Percentiles rank a stretch among this genome's conserved stretches.
These are phyloP conservation scores for Crossoptilon crossoptilon DNA, from an alignment of 2,797 vertebrate genomes.

Conservation along the genomic window DNA sequence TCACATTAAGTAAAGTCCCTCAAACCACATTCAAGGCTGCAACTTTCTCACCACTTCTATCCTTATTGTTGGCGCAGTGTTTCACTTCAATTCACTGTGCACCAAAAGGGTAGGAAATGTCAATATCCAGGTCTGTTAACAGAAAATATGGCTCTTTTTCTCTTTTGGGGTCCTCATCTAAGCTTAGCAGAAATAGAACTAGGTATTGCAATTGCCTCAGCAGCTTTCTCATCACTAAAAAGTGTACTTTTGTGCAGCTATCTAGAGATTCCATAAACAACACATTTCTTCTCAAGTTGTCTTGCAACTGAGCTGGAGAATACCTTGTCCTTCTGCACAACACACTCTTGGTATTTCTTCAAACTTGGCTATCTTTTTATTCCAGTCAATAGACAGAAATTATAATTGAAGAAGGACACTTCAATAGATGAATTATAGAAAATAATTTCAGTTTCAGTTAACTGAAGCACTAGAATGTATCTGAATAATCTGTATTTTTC, in stretches of 20 bases:
- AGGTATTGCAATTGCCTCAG: background rate
- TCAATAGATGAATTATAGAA: background rate
- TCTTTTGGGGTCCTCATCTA: background rate
- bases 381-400: accelerated
- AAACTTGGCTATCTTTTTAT: background rate
- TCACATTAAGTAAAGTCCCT: background rate
- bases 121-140: background rate
- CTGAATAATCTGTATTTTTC: background rate
- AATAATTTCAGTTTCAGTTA: background rate
- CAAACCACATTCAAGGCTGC: background rate
- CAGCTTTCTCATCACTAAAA: accelerated
- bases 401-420: background rate
- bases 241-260: background rate
- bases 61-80: accelerated
- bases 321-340: background rate
- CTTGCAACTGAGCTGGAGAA: background rate
- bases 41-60: background rate
- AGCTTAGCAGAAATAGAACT: background rate
- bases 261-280: accelerated
- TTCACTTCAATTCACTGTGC: background rate
- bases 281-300: background rate
- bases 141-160: background rate
- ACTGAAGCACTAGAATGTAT: background rate
- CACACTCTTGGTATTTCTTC: accelerated
- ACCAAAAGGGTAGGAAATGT: background rate